Percentiles rank a stretch among this genome's conserved stretches.
phyloP scores from a whole-genome alignment of 2,797 vertebrate species.

The Sebastes elongatus region DNA sequence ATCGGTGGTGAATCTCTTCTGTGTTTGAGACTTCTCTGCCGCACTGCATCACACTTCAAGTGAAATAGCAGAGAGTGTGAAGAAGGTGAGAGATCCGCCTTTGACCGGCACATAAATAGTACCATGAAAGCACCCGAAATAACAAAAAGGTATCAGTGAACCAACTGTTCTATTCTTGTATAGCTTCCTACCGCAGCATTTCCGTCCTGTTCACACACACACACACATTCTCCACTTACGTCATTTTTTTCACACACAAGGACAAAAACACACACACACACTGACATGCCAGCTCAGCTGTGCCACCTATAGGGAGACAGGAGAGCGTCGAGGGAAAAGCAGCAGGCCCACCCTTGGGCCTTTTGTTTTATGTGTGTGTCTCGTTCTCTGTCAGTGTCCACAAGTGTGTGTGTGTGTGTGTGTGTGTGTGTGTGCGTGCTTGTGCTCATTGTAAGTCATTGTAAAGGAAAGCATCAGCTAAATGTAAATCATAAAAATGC shows the following conservation, averaged over 20 bases:
- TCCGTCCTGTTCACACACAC: neutral
- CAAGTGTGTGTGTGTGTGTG: neutral
- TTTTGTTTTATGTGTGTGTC: slow-evolving; percentile 7
- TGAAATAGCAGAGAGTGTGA: neutral
- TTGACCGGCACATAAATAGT: slow-evolving; percentile 22
- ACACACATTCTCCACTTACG: neutral
- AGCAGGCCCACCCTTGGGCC: neutral
- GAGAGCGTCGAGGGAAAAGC: neutral
- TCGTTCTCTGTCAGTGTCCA: neutral
- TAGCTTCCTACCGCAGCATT: neutral
- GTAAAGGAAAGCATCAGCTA: slow-evolving; percentile 43
- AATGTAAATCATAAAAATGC: slow-evolving; percentile 47
- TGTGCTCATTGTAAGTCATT: neutral
- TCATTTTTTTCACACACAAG: neutral
- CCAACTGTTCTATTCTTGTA: slow-evolving; percentile 17
- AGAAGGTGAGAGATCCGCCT: neutral
- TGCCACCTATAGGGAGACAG: slow-evolving; percentile 6
- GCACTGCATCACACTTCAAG: slow-evolving; percentile 16
- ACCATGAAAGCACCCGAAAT: slow-evolving; percentile 20
- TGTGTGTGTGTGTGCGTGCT: neutral
- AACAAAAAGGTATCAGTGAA: slow-evolving; percentile 17
- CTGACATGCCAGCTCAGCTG: neutral
- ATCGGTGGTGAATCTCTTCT: neutral
- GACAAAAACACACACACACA: neutral
- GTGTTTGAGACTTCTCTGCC: neutral